Evolutionary conservation across 2,797 vertebrate genomes (phyloP), one percentile per base, ranked within the genome.

Genomic region (Trichosurus vulpecula): DNA sequence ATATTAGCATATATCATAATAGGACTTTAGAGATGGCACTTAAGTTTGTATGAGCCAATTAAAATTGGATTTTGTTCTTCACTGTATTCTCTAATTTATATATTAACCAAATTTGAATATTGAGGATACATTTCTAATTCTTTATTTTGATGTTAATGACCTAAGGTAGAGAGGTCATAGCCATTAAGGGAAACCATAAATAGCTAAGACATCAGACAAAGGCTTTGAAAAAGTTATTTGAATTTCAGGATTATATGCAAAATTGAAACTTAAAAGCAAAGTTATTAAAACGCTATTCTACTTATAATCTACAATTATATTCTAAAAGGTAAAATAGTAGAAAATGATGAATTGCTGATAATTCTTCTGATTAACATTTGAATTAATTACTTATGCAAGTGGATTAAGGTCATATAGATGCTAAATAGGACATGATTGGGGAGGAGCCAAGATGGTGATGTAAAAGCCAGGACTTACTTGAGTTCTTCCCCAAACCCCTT

Each of bases 351-450:
- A 58, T 31, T 8, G 14, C 0, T 93, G 11, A 74, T 92, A 81
- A 95, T 95, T 94, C 30, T 96, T 94, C 13, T 91, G 94, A 25
- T 10, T 91, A 53, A 25, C 52, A 97, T 90, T 52, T 55, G 0
- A 87, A 2, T 3, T 97, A 93, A 94, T 91, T 92, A 90, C 41
- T 0, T 89, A 81, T 93, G 89, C 11, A 91, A 90, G 13, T 91
- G 47, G n/a, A 95, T 96, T 95, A 94, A 93, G 94, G 61, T 94
- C 56, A 10, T 61, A 29, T 91, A 52, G 6, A 52, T 6, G 52
- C 52, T 52, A 52, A 52, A 52, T 52, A 52, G 52, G 52, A 52
- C n/a, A n/a, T n/a, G n/a, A n/a, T n/a, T n/a, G n/a, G n/a, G n/a
- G n/a, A n/a, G n/a, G n/a, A n/a, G n/a, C n/a, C n/a, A n/a, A n/a